Base-by-base conservation (phyloP, 2,888 invertebrate species). In the Dendrolimus pini region DNA sequence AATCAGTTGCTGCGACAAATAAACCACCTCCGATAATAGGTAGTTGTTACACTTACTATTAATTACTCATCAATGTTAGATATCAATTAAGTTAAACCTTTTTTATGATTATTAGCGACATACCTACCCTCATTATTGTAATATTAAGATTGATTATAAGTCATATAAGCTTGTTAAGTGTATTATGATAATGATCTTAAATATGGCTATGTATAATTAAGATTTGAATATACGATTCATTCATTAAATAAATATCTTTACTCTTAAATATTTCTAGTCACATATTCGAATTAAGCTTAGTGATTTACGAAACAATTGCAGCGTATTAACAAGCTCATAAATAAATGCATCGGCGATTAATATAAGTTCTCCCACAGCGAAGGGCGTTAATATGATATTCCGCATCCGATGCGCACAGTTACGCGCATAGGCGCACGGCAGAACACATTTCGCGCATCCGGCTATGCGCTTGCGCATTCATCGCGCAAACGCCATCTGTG, bases 401-500 rank as follows among this genome's bases (percentile, higher is more conserved):
- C 71, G 70, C 77, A 81, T 83, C 82, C 73, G 78, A 78, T 67
- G 68, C 77, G 67, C 70, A 81, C 84, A 81, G 82, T 83, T 83
- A 85, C 75, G 73, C 78, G 77, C 76, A 77, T 80, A 81, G 78
- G 73, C 78, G 77, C 77, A 77, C 81, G 80, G 78, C 82, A 81
- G 83, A 80, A 83, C 77, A 81, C 82, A 89, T 89, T 88, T 89
- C 79, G 88, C 89, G 82, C 87, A 89, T 90, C 89, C 89, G 89
- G 85, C 83, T 86, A 58, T 63, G 76, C 80, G 83, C 74, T 88
- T 87, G 76, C 82, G 84, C 88, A 89, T 88, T 86, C 88, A 82
- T 74, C 73, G 61, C 83, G 72, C 83, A 79, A 74, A 69, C 80
- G 78, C 80, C 80, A 82, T 79, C 85, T 90, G 89, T 89, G 90